phyloP scores from a whole-genome alignment of 2,113 vertebrate genomes.

The Calonectris borealis region DNA sequence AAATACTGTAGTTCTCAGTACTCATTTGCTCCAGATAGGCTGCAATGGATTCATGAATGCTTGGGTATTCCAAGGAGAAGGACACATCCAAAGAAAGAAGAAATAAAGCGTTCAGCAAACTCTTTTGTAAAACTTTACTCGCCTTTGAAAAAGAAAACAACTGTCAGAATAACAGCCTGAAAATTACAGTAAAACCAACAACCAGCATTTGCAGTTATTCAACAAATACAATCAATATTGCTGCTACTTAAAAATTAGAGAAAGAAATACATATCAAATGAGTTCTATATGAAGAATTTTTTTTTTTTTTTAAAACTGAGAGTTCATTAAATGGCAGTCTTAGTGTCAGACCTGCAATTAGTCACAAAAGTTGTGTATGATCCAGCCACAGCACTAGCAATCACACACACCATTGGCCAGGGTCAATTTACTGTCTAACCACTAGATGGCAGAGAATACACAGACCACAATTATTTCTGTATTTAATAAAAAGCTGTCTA shows the following conservation, averaged over 20 bases:
- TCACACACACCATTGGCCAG: too few relatives aligned
- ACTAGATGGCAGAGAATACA: conserved; percentile 47
- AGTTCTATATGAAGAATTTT: background rate
- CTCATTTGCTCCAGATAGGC: conserved; percentile 93
- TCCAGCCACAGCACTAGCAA: background rate
- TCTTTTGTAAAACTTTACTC: conserved; percentile 80
- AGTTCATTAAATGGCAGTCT: background rate
- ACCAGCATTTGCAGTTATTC: background rate
- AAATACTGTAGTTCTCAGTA: conserved; percentile 83
- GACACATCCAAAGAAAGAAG: conserved; percentile 86
- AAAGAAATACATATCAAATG: background rate
- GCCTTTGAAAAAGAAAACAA: conserved; percentile 75
- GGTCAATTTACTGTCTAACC: background rate
- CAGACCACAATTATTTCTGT: background rate
- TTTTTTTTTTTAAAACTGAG: background rate
- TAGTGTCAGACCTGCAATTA: background rate
- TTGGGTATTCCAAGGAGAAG: conserved; percentile 84
- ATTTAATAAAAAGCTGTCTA: background rate
- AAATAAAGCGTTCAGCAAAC: conserved; percentile 81
- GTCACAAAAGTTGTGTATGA: background rate
- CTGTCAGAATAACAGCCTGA: background rate
- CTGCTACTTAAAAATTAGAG: background rate
- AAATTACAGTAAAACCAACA: background rate
- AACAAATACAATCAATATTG: background rate
- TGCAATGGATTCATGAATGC: conserved; percentile 82